A percentile compares a stretch with the other conserved stretches of the same genome.
phyloP scores from a whole-genome alignment of 2,113 vertebrate species.

The Bucco capensis region DNA sequence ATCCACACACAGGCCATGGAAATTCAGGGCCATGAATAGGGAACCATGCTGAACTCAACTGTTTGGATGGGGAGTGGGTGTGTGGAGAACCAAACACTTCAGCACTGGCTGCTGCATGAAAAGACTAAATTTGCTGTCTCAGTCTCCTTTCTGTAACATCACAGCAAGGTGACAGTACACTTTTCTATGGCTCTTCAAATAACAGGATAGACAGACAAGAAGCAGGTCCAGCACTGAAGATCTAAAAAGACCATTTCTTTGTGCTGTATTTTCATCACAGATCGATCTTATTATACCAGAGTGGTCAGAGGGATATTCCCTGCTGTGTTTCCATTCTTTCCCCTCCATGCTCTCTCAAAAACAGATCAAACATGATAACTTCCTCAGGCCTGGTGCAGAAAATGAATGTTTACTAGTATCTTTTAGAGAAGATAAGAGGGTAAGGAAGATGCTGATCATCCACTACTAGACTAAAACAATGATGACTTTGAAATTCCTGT shows the following conservation, averaged over 20 bases:
- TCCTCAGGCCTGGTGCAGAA: not conserved
- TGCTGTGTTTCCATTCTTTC: not conserved
- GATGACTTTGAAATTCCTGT: not conserved
- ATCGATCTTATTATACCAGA: not conserved
- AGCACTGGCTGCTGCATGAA: not conserved
- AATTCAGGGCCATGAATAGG: not conserved
- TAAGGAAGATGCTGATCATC: not conserved
- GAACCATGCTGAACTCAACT: not conserved
- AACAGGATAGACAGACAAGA: not conserved
- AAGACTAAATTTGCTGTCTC: not conserved
- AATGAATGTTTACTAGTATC: not conserved
- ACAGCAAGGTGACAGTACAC: not conserved
- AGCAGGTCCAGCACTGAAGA: not conserved
- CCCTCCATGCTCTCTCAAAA: not conserved
- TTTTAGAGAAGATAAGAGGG: not conserved
- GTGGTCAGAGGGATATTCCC: not conserved
- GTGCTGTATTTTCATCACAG: not conserved
- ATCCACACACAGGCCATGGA: not conserved
- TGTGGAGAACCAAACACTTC: not conserved
- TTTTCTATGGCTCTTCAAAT: not conserved
- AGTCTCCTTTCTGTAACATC: not conserved
- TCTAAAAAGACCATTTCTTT: not conserved
- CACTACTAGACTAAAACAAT: not conserved
- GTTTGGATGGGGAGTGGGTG: not conserved
- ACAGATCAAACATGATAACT: not conserved